A percentile compares a stretch with the other conserved stretches of the same genome.
Conservation (phyloP, 2,888 invertebrate species). For the Microchrysa polita region DNA sequence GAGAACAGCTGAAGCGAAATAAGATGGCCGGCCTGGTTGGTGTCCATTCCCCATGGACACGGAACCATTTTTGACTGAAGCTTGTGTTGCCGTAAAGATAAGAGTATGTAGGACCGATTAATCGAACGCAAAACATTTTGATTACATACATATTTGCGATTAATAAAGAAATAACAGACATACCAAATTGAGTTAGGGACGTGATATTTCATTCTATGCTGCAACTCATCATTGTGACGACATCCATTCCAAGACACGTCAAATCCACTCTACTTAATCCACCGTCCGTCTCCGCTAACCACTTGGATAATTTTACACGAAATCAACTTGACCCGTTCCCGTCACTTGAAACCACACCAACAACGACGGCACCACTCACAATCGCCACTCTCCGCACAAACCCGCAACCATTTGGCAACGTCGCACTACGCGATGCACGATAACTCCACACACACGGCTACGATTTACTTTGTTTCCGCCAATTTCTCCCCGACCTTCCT, state of each 20-base stretch:
- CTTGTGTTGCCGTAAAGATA: too few relatives aligned
- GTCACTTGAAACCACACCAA: not conserved
- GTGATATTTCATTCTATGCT: slow-evolving; percentile 50
- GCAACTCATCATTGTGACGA: slow-evolving; percentile 46
- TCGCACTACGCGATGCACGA: slow-evolving; percentile 18
- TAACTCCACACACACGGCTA: slow-evolving; percentile 9
- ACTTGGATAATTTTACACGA: not conserved
- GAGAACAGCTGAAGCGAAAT: too few relatives aligned
- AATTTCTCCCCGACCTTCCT: not conserved
- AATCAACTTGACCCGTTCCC: not conserved
- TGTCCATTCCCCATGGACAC: too few relatives aligned
- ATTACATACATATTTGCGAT: too few relatives aligned
- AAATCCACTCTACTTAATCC: not conserved
- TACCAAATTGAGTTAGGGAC: slow-evolving; percentile 48
- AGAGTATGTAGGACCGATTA: too few relatives aligned
- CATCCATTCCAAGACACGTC: slow-evolving; percentile 42
- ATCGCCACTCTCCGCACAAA: not conserved
- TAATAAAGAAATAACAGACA: slow-evolving; percentile 30
- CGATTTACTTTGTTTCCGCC: slow-evolving; percentile 23
- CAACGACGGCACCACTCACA: not conserved
- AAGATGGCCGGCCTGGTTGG: too few relatives aligned
- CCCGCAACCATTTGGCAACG: slow-evolving; percentile 12
- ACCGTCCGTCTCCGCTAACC: not conserved
- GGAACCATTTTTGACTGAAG: not conserved
- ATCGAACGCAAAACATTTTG: too few relatives aligned